Evolutionary conservation across 2,888 invertebrate genomes (phyloP), one percentile per base, ranked within the genome.

Genomic region (Alviniconcha strummeri): DNA sequence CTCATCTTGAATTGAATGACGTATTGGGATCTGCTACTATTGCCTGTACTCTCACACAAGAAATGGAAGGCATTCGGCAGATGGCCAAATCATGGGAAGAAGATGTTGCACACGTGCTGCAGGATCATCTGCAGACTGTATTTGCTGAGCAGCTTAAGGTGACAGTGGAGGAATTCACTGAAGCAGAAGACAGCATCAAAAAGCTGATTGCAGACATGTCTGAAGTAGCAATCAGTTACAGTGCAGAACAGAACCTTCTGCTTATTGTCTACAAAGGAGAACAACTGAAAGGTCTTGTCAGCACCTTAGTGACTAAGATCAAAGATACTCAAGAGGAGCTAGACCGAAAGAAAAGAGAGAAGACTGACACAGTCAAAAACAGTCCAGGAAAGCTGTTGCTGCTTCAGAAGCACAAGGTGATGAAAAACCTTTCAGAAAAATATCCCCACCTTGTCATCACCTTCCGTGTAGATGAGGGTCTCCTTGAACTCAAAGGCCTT

Each of bases 401-500:
- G 67, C 69, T 82, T 19, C 55, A 82, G 64, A 82, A 76, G n/a
- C 75, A 56, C 17, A 15, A n/a, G 13, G 54, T 5, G n/a, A 13
- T 52, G n/a, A 60, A 56, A 9, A 13, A 52, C 13, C 8, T 74
- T 54, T 0, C 4, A 55, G 36, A 52, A 4, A 76, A 71, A 19
- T 77, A 54, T 71, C 82, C 71, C 9, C 54, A 77, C 6, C 15
- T 77, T 17, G 4, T 8, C 4, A 13, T 77, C 55, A 55, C 15
- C 9, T 56, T 1, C 67, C 11, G 56, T 8, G 7, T 3, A 52
- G 82, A 82, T 3, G 19, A 5, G 5, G 77, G 76, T 1, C 19
- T 17, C 15, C 13, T 82, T n/a, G 82, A 82, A n/a, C 56, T 82
- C 15, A 64, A 5, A 36, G 82, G 82, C 5, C 60, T 76, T 36